phyloP scores from a whole-genome alignment of 2,113 vertebrate species.

The Zosterops lateralis region DNA sequence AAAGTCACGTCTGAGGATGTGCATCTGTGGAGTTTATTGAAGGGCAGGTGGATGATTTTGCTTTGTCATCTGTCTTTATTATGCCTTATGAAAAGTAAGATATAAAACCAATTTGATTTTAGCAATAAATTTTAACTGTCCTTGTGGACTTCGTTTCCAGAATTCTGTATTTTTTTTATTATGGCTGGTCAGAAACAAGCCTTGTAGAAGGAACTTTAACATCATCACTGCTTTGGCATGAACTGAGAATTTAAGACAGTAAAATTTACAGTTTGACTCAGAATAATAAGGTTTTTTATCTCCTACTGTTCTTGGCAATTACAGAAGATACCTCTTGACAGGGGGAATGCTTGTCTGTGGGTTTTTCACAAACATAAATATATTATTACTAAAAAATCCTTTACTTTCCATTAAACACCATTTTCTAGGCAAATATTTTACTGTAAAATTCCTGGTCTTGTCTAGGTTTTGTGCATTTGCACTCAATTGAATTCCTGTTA shows the following conservation, averaged over 20 bases:
- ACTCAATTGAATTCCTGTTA: neutral
- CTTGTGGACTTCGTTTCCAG: neutral
- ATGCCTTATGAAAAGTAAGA: neutral
- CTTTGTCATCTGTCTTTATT: neutral
- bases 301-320: neutral
- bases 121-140: neutral
- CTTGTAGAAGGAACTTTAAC: neutral
- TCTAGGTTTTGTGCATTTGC: neutral
- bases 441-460: neutral
- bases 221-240: neutral
- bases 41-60: neutral
- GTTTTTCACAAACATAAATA: neutral
- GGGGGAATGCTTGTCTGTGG: neutral
- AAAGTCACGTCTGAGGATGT: neutral
- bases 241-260: neutral
- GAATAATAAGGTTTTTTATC: neutral
- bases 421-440: neutral
- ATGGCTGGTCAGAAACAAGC: neutral
- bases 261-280: neutral
- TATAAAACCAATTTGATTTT: neutral
- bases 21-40: neutral
- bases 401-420: neutral
- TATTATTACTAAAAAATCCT: neutral
- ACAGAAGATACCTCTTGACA: neutral
- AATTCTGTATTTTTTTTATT: neutral